Conservation (phyloP, 2,888 invertebrate species). For the Cordilura impudica region DNA sequence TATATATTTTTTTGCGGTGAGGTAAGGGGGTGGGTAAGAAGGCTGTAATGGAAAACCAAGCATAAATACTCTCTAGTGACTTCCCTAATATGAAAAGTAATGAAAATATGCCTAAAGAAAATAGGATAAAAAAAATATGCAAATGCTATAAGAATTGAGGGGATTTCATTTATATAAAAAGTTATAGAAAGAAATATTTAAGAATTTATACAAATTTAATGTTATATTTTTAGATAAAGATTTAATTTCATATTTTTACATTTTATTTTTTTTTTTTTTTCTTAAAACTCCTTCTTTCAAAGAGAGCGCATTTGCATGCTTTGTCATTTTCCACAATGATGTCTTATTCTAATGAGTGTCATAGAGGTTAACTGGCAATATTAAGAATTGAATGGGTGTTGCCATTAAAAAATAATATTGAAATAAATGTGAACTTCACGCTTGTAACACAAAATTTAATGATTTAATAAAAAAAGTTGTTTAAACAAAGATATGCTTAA, state of each 20-base stretch:
- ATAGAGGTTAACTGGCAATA: constrained; percentile 34
- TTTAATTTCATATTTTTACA: too few species aligned
- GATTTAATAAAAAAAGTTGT: constrained; percentile 18
- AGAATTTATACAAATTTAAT: too few species aligned
- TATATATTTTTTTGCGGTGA: constrained; percentile 15
- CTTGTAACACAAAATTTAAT: constrained; percentile 41
- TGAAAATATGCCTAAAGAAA: constrained; percentile 18
- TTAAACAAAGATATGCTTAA: background rate
- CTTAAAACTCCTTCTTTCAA: background rate
- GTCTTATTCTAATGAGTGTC: constrained; percentile 48
- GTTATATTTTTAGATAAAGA: background rate
- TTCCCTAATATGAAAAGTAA: constrained; percentile 43
- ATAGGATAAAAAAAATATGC: constrained; percentile 1
- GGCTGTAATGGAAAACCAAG: constrained; percentile 5
- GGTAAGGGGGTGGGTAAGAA: constrained; percentile 38
- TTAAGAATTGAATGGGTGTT: constrained; percentile 32
- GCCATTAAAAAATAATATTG: background rate
- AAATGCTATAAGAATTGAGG: constrained; percentile 12
- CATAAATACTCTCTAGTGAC: constrained; percentile 13
- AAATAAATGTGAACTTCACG: constrained; percentile 38
- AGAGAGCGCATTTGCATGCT: background rate
- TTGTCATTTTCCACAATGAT: constrained; percentile 9
- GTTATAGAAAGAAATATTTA: background rate
- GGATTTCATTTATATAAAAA: background rate
- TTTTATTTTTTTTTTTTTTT: too few species aligned